A percentile compares a stretch with the other conserved stretches of the same genome.
Evolutionary conservation across 2,888 invertebrate genomes (phyloP).

Genomic region (Anthrax anthrax): DNA sequence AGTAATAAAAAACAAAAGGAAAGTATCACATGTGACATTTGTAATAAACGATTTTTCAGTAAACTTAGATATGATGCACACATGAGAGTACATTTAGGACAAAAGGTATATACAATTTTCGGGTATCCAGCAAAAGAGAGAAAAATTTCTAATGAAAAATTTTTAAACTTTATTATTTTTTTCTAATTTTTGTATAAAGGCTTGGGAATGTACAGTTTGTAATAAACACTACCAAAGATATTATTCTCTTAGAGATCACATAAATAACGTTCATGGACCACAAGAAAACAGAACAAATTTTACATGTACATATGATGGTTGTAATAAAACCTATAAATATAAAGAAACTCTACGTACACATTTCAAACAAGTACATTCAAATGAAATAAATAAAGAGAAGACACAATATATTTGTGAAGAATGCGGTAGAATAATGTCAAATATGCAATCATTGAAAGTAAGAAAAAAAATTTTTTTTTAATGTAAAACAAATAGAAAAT

Average conservation of each 20-base stretch:
- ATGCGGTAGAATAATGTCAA: conserved; percentile 7
- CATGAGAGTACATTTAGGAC: conserved; percentile 10
- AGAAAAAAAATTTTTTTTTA: too few species aligned
- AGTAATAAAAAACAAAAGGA: not conserved
- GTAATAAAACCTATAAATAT: conserved; percentile 9
- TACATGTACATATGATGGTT: conserved; percentile 5
- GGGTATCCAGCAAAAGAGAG: too few species aligned
- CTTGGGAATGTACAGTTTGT: conserved; percentile 4
- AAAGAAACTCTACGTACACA: conserved; percentile 7
- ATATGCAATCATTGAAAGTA: conserved; percentile 3
- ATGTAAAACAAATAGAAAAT: too few species aligned
- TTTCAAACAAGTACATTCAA: conserved; percentile 1
- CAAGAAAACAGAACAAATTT: not conserved
- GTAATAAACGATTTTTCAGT: conserved; percentile 8
- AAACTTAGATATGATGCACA: conserved; percentile 8
- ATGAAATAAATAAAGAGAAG: not conserved
- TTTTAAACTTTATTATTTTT: too few species aligned
- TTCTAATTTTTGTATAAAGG: not conserved
- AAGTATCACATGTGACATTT: conserved; percentile 5
- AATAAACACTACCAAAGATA: not conserved
- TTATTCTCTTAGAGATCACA: not conserved
- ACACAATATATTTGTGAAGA: conserved; percentile 4
- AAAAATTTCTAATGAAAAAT: too few species aligned
- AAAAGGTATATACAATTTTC: conserved; percentile 4
- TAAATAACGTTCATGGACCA: not conserved